Evolutionary conservation across 2,113 vertebrate species (phyloP).

Genomic region (Oreochromis tanganicae): DNA sequence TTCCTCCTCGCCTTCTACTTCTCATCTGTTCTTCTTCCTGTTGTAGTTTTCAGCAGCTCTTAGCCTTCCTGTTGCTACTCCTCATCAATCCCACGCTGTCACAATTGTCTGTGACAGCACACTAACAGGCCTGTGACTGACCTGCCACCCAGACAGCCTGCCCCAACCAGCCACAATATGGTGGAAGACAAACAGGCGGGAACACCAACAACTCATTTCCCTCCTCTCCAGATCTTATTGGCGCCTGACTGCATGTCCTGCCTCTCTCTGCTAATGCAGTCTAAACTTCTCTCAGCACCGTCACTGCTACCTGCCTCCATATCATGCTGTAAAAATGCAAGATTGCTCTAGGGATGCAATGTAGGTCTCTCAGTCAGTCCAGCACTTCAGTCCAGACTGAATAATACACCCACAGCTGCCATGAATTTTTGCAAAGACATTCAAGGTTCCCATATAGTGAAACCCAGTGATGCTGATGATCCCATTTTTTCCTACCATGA

Average conservation of each 20-base stretch:
- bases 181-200: conserved; percentile 66
- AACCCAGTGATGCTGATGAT: background rate
- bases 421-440: background rate
- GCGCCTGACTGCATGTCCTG: conserved; percentile 9
- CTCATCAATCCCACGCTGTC: conserved; percentile 67
- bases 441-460: background rate
- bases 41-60: conserved; percentile 41
- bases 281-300: background rate
- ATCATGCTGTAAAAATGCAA: background rate
- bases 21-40: conserved; percentile 20
- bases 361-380: background rate
- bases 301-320: background rate
- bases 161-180: conserved; percentile 1
- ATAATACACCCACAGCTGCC: background rate
- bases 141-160: conserved; percentile 41
- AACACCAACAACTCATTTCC: conserved; percentile 39
- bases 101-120: conserved; percentile 70
- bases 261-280: background rate
- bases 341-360: background rate
- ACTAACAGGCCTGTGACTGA: conserved; percentile 44
- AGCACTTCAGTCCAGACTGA: background rate
- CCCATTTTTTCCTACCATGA: background rate
- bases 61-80: conserved; percentile 61
- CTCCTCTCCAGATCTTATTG: conserved; percentile 19
- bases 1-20: conserved; percentile 1